These are phyloP conservation scores for Anguilla pacifica DNA, from an alignment of 2,797 vertebrate species.

Conservation along the genomic window DNA sequence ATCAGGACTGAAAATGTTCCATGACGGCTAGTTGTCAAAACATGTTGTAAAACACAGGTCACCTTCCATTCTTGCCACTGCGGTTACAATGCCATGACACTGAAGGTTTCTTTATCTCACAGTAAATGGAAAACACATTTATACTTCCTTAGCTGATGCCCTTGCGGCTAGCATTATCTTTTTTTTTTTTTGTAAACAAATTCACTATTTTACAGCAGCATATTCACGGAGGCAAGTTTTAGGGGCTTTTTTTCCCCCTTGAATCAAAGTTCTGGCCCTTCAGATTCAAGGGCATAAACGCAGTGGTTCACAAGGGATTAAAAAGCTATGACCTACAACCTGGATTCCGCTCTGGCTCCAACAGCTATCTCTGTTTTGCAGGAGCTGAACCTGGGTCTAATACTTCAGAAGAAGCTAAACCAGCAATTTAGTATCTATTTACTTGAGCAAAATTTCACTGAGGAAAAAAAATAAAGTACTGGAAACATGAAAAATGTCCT, in stretches of 20 bases:
- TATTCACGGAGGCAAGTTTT: background rate
- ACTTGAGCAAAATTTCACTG: background rate
- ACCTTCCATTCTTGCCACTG: background rate
- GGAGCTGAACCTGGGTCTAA: background rate
- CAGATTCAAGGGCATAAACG: background rate
- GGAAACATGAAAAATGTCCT: background rate
- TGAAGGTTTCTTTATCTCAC: background rate
- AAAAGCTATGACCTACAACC: background rate
- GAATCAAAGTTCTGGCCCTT: background rate
- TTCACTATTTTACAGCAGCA: background rate
- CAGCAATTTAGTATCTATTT: background rate
- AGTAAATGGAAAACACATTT: background rate
- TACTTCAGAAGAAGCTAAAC: background rate
- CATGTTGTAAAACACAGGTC: background rate
- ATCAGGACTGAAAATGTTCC: background rate
- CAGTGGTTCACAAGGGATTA: background rate
- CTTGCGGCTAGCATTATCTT: background rate
- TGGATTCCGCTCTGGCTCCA: background rate
- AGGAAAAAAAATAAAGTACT: background rate
- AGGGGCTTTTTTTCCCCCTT: background rate
- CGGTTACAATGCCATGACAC: background rate
- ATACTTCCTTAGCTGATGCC: background rate
- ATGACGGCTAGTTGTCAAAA: background rate
- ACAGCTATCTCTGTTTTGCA: background rate
- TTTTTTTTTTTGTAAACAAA: background rate